phyloP scores from a whole-genome alignment of 2,797 vertebrate species.

The Etheostoma perlongum region DNA sequence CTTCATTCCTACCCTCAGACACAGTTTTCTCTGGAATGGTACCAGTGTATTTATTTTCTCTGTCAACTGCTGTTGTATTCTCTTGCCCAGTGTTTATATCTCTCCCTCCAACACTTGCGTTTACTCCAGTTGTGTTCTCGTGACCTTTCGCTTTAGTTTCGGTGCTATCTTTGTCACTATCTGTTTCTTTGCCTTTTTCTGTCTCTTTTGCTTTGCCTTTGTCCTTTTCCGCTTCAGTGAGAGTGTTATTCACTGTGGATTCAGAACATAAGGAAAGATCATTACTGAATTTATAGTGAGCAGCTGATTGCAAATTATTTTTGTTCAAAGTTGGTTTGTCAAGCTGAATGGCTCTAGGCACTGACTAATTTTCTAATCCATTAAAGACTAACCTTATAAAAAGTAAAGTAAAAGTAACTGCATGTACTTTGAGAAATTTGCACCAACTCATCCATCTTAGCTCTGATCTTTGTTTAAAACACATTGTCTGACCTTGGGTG shows the following conservation, averaged over 20 bases:
- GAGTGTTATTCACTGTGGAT: conserved; percentile 80
- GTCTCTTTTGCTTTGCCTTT: conserved; percentile 50
- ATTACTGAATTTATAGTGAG: conserved; percentile 17
- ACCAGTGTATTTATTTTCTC: conserved; percentile 60
- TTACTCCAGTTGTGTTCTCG: conserved; percentile 48
- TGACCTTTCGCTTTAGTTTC: conserved; percentile 57
- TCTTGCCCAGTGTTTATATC: conserved; percentile 49
- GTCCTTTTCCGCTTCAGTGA: conserved; percentile 74
- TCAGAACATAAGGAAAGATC: conserved; percentile 33
- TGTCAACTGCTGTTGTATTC: conserved; percentile 65
- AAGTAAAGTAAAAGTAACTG: neutral
- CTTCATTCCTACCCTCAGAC: conserved; percentile 51
- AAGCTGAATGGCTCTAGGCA: neutral
- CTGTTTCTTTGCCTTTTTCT: conserved; percentile 49
- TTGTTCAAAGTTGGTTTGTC: conserved; percentile 10
- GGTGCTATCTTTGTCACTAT: conserved; percentile 58
- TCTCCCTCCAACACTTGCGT: conserved; percentile 44
- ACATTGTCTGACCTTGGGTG: conserved; percentile 87
- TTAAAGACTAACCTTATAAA: conserved; percentile 9
- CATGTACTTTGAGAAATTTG: neutral
- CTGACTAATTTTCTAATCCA: conserved; percentile 24
- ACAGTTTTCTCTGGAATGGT: conserved; percentile 58
- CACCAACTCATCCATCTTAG: neutral
- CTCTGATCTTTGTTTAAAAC: neutral
- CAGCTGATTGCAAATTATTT: conserved; percentile 17